Conservation (phyloP, 92 coral and sea anemone genomes). For the Zoanthus solanderi region DNA sequence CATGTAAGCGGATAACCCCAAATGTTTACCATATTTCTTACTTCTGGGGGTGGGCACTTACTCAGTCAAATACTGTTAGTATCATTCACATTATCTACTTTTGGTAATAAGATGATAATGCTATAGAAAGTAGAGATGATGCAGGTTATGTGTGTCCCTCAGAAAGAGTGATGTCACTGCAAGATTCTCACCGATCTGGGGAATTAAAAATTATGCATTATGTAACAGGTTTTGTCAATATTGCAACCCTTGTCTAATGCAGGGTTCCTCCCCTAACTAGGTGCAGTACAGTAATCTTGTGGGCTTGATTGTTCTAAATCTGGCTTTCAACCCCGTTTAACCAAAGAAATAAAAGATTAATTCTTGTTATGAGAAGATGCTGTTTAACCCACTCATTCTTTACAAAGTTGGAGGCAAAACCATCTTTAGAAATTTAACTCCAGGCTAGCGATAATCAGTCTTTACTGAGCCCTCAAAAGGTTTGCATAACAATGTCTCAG, state of each 20-base stretch:
- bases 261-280: slow-evolving; percentile 11
- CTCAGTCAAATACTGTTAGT: neutral
- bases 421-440: neutral
- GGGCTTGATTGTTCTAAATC: neutral
- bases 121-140: neutral
- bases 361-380: neutral
- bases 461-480: neutral
- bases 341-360: neutral
- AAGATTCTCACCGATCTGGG: neutral
- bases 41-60: neutral
- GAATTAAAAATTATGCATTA: neutral
- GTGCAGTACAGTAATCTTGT: neutral
- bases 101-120: slow-evolving; percentile 10
- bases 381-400: neutral
- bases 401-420: neutral
- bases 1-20: neutral
- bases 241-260: slow-evolving; percentile 13
- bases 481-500: neutral
- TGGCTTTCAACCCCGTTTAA: neutral
- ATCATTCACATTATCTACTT: slow-evolving; percentile 3
- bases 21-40: neutral
- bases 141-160: slow-evolving; percentile 3
- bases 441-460: neutral
- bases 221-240: slow-evolving; percentile 7
- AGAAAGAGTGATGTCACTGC: neutral